Evolutionary conservation across 2,113 vertebrate genomes (phyloP), one percentile per base, ranked within the genome.

Genomic region (Lichenostomus cassidix): DNA sequence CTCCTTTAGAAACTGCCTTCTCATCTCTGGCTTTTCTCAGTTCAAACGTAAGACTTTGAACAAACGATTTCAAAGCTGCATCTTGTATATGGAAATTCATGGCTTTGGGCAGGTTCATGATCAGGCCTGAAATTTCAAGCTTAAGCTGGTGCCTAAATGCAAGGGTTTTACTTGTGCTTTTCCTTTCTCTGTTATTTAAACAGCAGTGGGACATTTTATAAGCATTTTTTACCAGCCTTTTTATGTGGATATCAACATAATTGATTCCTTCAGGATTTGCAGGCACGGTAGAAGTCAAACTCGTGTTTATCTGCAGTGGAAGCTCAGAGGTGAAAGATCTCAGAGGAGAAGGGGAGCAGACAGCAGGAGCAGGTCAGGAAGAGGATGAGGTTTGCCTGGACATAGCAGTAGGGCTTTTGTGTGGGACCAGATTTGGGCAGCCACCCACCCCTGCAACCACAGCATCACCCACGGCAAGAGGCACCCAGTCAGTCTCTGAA

Each of bases 61-160:
- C 77, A 80, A 80, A 78, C 50, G 4, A 59, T 91, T 95, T 87
- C 67, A 87, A 95, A 91, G 92, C 52, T 91, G 47, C 60, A 50
- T 58, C 59, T 87, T 87, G 68, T 83, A 35, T 83, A 84, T 95
- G 89, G 81, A 95, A 94, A 96, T 92, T 63, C 23, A 53, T 5
- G 47, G 56, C 91, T 92, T 33, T 22, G 17, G 63, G 91, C 64
- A 77, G 50, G n/a, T 25, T 77, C 27, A 16, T 16, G 11, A 62
- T 81, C 55, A 83, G 31, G 37, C 37, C 56, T 70, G 62, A 47
- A 33, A 67, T 59, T 81, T 81, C 64, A 74, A 46, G 33, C 8
- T 86, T 33, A 56, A 53, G 49, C 12, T 84, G 56, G 18, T 70
- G 50, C 77, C 46, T 83, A 74, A 83, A 77, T 46, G 11, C 28